Conservation (phyloP, 2,113 vertebrate genomes). For the Tamias sibiricus region DNA sequence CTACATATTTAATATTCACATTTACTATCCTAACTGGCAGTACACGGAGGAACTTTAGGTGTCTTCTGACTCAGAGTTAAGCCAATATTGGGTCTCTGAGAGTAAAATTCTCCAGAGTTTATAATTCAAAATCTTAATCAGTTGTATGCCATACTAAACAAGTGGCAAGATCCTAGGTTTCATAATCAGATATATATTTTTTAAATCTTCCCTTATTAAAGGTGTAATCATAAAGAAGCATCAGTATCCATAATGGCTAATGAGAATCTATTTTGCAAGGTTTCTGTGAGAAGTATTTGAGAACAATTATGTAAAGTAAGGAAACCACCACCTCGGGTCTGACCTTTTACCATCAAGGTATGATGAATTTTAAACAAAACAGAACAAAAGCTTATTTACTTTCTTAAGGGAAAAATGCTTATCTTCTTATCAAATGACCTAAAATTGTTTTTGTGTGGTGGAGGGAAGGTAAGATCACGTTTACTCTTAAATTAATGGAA, state of each 20-base stretch:
- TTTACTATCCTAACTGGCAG: not conserved
- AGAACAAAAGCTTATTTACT: not conserved
- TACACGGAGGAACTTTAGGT: not conserved
- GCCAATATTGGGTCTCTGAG: not conserved
- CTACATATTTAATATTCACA: not conserved
- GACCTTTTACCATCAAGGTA: not conserved
- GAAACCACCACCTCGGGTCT: too few relatives aligned
- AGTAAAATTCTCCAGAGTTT: not conserved
- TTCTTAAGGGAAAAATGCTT: not conserved
- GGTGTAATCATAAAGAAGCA: not conserved
- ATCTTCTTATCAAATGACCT: not conserved
- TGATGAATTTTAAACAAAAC: not conserved
- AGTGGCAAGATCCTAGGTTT: not conserved
- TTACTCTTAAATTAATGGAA: slow-evolving; percentile 17
- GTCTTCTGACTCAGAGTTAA: not conserved
- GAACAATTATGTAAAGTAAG: not conserved
- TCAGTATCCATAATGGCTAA: not conserved
- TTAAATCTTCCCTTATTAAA: not conserved
- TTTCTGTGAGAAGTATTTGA: not conserved
- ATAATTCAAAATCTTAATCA: not conserved
- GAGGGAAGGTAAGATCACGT: not conserved
- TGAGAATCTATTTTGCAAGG: not conserved
- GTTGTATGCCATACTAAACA: not conserved
- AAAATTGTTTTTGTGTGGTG: not conserved
- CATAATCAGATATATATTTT: not conserved